A percentile compares a stretch with the other conserved stretches of the same genome.
phyloP scores from a whole-genome alignment of 1,140 invertebrate genomes.

The Ganaspis sp. region DNA sequence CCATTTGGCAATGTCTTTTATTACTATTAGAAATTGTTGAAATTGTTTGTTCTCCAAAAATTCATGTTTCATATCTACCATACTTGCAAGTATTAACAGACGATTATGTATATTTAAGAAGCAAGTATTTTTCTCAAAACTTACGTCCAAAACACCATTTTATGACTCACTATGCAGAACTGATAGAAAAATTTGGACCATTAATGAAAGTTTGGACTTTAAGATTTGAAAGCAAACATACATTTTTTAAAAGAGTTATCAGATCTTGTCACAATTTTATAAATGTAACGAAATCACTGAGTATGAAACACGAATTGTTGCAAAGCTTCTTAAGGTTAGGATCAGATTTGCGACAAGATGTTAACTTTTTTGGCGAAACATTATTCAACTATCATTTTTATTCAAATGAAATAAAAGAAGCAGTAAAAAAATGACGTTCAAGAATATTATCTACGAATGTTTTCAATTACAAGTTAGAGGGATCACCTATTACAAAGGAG shows the following conservation, averaged over 20 bases:
- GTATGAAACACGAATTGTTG: neutral
- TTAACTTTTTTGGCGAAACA: neutral
- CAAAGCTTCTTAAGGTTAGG: neutral
- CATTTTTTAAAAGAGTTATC: neutral
- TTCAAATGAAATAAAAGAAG: neutral
- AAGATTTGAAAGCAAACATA: neutral
- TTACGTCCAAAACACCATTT: conserved; percentile 35
- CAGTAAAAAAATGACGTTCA: neutral
- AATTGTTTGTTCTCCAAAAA: conserved; percentile 1
- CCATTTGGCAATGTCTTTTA: conserved; percentile 24
- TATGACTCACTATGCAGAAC: conserved; percentile 15
- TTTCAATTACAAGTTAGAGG: too few relatives aligned
- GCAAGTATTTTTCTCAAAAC: neutral
- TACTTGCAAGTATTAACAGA: neutral
- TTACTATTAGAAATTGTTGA: neutral
- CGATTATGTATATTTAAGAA: conserved; percentile 16
- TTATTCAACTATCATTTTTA: neutral
- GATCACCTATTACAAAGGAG: too few relatives aligned
- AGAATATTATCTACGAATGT: too few relatives aligned
- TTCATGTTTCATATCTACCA: neutral
- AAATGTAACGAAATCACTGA: neutral
- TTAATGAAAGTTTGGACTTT: conserved; percentile 5
- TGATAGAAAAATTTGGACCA: conserved; percentile 1
- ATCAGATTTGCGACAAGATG: neutral
- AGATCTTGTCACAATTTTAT: neutral